Evolutionary conservation across 2,888 invertebrate genomes (phyloP).

Genomic region (Podabrus alpinus): DNA sequence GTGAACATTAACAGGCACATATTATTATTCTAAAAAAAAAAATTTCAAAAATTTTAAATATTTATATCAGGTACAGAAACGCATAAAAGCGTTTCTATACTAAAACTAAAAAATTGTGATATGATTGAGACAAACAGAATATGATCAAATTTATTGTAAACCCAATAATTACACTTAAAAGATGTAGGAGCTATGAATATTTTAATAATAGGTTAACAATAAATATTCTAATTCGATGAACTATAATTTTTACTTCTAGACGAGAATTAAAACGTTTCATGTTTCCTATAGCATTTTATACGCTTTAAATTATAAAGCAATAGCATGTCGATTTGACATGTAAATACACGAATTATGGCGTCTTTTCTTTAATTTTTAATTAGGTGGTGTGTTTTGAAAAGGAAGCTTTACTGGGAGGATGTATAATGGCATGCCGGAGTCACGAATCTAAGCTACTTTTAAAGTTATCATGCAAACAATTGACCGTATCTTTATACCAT

Average conservation of each 20-base stretch:
- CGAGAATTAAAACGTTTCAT: constrained; percentile 33
- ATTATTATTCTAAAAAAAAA: too few relatives aligned
- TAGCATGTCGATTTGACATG: constrained; percentile 34
- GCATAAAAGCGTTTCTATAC: background rate
- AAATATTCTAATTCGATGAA: constrained; percentile 12
- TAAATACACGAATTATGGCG: constrained; percentile 36
- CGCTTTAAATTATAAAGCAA: constrained; percentile 31
- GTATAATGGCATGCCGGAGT: constrained; percentile 13
- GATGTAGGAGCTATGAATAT: constrained; percentile 11
- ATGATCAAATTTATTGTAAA: background rate
- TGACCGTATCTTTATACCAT: constrained; percentile 19
- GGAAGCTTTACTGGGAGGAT: constrained; percentile 9
- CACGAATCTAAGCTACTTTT: constrained; percentile 20
- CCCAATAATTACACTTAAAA: constrained; percentile 14
- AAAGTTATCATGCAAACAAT: constrained; percentile 26
- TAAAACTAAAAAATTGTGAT: background rate
- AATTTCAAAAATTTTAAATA: background rate
- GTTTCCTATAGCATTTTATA: constrained; percentile 25
- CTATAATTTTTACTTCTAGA: constrained; percentile 30
- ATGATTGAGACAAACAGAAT: background rate
- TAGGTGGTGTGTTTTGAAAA: constrained; percentile 24
- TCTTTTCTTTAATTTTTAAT: constrained; percentile 32
- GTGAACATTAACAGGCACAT: too few relatives aligned
- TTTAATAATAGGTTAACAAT: constrained; percentile 15
- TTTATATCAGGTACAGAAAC: background rate